phyloP scores from a whole-genome alignment of 2,113 vertebrate species.

The Syngnathoides biaculeatus region DNA sequence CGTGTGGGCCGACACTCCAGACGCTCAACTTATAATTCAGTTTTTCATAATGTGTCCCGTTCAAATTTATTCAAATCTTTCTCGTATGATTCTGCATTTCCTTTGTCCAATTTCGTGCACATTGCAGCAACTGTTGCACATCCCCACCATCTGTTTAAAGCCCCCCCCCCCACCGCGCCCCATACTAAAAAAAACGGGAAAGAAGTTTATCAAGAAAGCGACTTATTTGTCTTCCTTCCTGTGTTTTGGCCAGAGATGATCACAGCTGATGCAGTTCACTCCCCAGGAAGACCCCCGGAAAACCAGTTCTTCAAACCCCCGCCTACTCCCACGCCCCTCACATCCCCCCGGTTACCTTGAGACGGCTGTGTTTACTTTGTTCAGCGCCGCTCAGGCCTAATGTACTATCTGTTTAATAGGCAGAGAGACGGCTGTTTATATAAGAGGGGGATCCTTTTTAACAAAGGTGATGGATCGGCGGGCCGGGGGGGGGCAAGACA shows the following conservation, averaged over 20 bases:
- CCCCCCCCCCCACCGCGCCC: constrained; percentile 7
- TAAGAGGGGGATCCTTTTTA: constrained; percentile 55
- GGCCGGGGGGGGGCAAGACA: constrained; percentile 61
- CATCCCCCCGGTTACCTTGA: constrained; percentile 29
- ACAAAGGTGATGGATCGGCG: constrained; percentile 54
- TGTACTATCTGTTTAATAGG: constrained; percentile 71
- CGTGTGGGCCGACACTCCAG: neutral
- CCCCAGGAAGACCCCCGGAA: constrained; percentile 54
- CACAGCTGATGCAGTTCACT: constrained; percentile 56
- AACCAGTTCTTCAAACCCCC: constrained; percentile 9
- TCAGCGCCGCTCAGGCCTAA: constrained; percentile 56
- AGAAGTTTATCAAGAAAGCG: constrained; percentile 48
- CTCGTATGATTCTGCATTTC: neutral
- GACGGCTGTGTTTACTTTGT: constrained; percentile 72
- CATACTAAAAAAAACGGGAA: neutral
- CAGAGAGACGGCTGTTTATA: constrained; percentile 66
- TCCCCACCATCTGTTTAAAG: constrained; percentile 12
- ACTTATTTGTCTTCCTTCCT: constrained; percentile 74
- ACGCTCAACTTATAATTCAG: neutral
- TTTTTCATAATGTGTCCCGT: neutral
- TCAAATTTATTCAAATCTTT: neutral
- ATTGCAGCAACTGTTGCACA: neutral
- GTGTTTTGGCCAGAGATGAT: constrained; percentile 68
- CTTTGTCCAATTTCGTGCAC: neutral
- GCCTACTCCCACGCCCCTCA: neutral